These are phyloP conservation scores for Lasiurus borealis DNA, from an alignment of 2,113 vertebrate genomes.

Conservation along the genomic window DNA sequence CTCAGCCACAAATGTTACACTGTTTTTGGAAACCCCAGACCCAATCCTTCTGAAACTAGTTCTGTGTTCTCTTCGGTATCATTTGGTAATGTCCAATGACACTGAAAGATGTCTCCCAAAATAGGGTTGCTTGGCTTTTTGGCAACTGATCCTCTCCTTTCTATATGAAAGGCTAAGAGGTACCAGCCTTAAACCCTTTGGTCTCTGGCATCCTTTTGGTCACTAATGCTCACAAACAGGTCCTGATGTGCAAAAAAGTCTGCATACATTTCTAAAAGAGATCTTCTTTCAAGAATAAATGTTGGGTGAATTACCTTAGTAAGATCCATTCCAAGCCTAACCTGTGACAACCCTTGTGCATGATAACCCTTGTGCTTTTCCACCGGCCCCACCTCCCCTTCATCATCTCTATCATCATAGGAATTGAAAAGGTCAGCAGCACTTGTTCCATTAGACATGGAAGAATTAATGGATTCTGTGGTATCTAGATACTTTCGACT, in stretches of 20 bases:
- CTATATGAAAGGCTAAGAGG: conserved; percentile 98
- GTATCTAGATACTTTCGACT: conserved; percentile 95
- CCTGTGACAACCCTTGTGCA: conserved; percentile 99
- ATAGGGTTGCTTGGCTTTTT: conserved; percentile 99
- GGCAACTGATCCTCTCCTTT: conserved; percentile 98
- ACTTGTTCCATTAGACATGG: conserved; percentile 98
- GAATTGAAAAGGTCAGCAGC: conserved; percentile 96
- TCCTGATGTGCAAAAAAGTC: conserved; percentile 99
- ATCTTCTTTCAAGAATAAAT: conserved; percentile 98
- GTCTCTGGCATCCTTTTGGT: conserved; percentile 94
- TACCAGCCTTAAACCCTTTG: conserved; percentile 99
- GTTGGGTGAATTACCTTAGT: conserved; percentile 99
- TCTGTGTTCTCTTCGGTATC: conserved; percentile 93
- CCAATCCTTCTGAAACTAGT: conserved; percentile 93
- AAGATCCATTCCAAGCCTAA: conserved; percentile 98
- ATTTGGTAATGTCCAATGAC: conserved; percentile 95
- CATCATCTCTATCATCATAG: conserved; percentile 96
- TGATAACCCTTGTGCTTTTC: conserved; percentile 99
- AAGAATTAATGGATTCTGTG: conserved; percentile 96
- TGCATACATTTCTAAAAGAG: conserved; percentile 99
- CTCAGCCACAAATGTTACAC: conserved; percentile 97
- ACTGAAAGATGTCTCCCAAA: conserved; percentile 97
- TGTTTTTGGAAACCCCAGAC: conserved; percentile 93
- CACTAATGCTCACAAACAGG: conserved; percentile 98
- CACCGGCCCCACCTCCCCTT: conserved; percentile 95